Base-by-base conservation (phyloP, 2,888 invertebrate species). In the Parnassius apollo region DNA sequence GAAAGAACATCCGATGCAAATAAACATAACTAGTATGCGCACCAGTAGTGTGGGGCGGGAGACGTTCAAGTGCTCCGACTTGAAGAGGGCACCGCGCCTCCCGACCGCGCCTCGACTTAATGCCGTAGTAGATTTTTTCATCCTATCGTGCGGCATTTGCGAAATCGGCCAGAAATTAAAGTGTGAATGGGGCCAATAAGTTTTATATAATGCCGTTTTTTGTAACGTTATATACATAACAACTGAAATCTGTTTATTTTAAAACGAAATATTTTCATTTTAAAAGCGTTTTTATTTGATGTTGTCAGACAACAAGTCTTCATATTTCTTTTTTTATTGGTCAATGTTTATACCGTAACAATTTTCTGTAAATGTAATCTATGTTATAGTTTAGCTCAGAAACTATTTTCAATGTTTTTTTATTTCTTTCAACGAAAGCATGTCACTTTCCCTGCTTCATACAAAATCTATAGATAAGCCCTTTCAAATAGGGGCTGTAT, bases 91-190 rank as follows among this genome's bases (percentile, higher is more conserved):
- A 82, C 78, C 79, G 80, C 76, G 67, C 81, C 73, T 69, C 74
- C 76, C 73, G 18, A 12, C 80, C 77, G 71, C 76, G 75, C 80
- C 81, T 73, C 82, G 81, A 82, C 84, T 82, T 86, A 83, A 86
- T 85, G 81, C 85, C 81, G 80, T 76, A 82, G 85, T 86, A 83
- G 84, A 86, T 85, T 88, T 88, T 88, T 87, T 78, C 76, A 76
- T 80, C 80, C 78, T 78, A 80, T 81, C 83, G 83, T 81, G 73
- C 64, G 66, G 71, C 73, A 71, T 70, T 73, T 70, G 66, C 69
- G 68, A 69, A 64, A 66, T 64, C 65, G 59, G 62, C 63, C 61
- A 64, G 62, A 66, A 67, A 66, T 65, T 65, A 67, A 67, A 68
- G 66, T 69, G 64, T 66, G 59, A 68, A 62, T 62, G 63, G 62